Evolutionary conservation across 2,797 vertebrate species (phyloP).

Genomic region (Linurgus olivaceus): DNA sequence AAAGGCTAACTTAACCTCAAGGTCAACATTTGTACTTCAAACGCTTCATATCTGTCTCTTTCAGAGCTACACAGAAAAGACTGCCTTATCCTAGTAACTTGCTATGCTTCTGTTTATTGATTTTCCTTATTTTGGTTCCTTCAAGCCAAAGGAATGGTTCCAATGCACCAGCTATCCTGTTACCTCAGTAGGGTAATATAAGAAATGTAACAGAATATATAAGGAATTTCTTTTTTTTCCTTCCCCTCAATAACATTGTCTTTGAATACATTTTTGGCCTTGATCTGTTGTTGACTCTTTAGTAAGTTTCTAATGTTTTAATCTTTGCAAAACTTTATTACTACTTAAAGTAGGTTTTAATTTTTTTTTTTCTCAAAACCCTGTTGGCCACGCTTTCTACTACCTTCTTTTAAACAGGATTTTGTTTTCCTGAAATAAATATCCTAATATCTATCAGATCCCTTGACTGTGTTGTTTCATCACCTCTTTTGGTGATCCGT

Average conservation of each 20-base stretch:
- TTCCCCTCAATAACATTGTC: not conserved
- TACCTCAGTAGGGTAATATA: not conserved
- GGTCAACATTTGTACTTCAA: not conserved
- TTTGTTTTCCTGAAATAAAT: rapidly evolving
- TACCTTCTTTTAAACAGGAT: not conserved
- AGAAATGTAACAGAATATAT: not conserved
- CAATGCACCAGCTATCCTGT: not conserved
- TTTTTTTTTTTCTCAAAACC: not conserved
- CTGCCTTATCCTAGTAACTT: not conserved
- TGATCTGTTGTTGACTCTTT: not conserved
- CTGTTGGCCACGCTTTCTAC: not conserved
- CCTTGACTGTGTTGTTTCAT: not conserved
- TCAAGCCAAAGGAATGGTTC: not conserved
- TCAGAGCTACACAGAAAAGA: not conserved
- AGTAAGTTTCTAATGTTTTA: not conserved
- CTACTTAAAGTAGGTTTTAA: not conserved
- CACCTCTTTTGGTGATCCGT: not conserved
- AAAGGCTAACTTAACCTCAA: not conserved
- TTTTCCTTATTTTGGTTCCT: not conserved
- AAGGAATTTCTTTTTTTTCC: not conserved
- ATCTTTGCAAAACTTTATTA: not conserved
- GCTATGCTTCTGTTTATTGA: not conserved
- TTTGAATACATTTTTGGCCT: not conserved
- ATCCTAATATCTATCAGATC: not conserved
- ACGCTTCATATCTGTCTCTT: not conserved